These are phyloP conservation scores for Pegoplata infirma DNA, from an alignment of 2,888 invertebrate species.

Conservation along the genomic window DNA sequence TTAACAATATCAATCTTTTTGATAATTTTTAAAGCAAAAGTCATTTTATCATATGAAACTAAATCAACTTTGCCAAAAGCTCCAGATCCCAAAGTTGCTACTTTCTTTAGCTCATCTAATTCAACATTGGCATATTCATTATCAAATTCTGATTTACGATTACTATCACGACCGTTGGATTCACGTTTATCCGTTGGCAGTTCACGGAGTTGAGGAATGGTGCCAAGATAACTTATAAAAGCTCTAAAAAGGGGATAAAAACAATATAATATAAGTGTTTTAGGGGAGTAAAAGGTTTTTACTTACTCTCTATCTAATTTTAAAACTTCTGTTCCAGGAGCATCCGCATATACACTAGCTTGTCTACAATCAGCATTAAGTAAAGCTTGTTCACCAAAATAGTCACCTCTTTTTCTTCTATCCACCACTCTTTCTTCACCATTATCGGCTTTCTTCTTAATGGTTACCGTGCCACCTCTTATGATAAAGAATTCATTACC, in stretches of 20 bases:
- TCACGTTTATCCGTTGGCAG: constrained; percentile 67
- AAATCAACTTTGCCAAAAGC: constrained; percentile 94
- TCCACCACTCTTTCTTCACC: constrained; percentile 84
- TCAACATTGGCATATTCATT: constrained; percentile 84
- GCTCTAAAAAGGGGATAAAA: no score
- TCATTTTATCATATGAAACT: constrained; percentile 80
- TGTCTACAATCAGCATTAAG: constrained; percentile 91
- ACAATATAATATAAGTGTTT: no score
- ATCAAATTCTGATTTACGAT: constrained; percentile 71
- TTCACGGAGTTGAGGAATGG: constrained; percentile 78
- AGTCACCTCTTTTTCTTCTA: constrained; percentile 86
- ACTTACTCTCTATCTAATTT: constrained; percentile 90
- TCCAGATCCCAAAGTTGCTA: constrained; percentile 93
- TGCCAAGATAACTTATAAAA: constrained; percentile 91
- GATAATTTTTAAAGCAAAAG: constrained; percentile 91
- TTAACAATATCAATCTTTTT: constrained; percentile 93
- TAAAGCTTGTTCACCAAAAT: constrained; percentile 93
- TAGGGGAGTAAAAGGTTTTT: no score
- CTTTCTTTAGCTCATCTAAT: constrained; percentile 87
- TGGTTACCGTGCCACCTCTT: constrained; percentile 88
- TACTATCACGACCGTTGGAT: constrained; percentile 65
- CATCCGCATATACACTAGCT: constrained; percentile 93
- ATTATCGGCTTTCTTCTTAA: constrained; percentile 83
- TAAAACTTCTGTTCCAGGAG: constrained; percentile 90
- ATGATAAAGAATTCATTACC: constrained; percentile 96